Evolutionary conservation across 1,140 invertebrate species (phyloP).

Genomic region (Lucilia cuprina): DNA sequence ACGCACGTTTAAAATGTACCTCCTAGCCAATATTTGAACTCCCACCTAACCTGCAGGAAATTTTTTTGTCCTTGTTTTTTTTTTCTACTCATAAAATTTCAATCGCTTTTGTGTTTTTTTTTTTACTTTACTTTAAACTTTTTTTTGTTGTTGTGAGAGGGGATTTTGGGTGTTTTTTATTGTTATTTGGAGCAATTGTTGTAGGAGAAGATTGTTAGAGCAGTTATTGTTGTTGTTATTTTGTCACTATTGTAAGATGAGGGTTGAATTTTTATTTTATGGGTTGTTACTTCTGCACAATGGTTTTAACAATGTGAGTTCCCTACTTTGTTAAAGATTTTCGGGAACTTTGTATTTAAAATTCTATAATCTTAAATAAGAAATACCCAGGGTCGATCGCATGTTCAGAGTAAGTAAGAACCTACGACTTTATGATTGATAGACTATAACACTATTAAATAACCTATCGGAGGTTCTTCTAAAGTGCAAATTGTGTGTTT

Average conservation of each 20-base stretch:
- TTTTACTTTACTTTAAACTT: conserved; percentile 17
- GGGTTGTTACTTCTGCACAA: conserved; percentile 34
- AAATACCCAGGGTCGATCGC: too few relatives aligned
- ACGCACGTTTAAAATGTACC: background rate
- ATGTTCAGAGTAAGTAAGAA: too few relatives aligned
- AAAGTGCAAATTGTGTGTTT: too few relatives aligned
- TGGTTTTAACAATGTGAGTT: conserved; percentile 9
- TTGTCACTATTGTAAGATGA: background rate
- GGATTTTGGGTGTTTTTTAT: conserved; percentile 1
- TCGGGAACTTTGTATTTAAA: background rate
- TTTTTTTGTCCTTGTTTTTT: background rate
- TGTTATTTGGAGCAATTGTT: background rate
- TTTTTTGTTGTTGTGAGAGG: background rate
- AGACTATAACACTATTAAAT: too few relatives aligned
- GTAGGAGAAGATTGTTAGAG: background rate
- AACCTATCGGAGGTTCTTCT: too few relatives aligned
- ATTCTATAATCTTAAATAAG: too few relatives aligned
- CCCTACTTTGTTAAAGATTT: background rate
- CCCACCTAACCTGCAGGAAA: too few relatives aligned
- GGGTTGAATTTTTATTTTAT: conserved; percentile 32
- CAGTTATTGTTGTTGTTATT: conserved; percentile 7
- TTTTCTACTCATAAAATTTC: background rate
- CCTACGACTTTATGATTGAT: too few relatives aligned
- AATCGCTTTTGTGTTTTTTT: background rate
- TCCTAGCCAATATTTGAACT: too few relatives aligned